Evolutionary conservation across 1,140 invertebrate species (phyloP), one percentile per base, ranked within the genome.

Genomic region (Bombus waltoni): DNA sequence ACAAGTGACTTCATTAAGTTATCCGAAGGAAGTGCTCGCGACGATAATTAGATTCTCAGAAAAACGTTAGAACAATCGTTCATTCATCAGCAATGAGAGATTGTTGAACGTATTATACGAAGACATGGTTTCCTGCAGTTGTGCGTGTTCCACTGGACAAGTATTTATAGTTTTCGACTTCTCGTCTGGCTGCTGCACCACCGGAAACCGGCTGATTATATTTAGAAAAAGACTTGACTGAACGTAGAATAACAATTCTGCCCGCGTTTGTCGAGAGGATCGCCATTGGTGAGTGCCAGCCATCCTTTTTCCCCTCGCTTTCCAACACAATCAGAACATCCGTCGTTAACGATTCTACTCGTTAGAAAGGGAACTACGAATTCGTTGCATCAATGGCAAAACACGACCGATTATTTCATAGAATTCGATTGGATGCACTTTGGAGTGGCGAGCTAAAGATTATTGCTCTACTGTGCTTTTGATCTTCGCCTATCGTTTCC

Each of bases 181-280:
- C 78, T 89, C 53, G 68, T 76, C 77, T 47, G 81, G 40, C 76
- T n/a, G 86, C 38, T 35, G 81, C 72, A 44, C 79, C 82, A 83
- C 90, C 90, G 90, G 90, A 91, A 91, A 88, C 88, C 75, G 62
- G 76, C 53, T 85, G 90, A 91, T 91, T 91, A 91, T 91, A 91
- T 91, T 91, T 91, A 91, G 90, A 91, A 87, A 88, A 91, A 91
- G 85, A 71, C 81, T 71, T 80, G 83, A 79, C 76, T 87, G 86
- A 85, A 85, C 88, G 78, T 87, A 40, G 88, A 82, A 87, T 87
- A 85, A 85, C 82, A 87, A 89, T 89, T 80, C 68, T 40, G 73
- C 42, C 81, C 59, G 57, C 42, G 65, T 80, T 53, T 53, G 53
- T 65, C 28, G 71, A 53, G 65, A 35, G 53, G 38, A 87, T 89